phyloP scores from a whole-genome alignment of 1,140 invertebrate species.

The Drosophila sechellia region DNA sequence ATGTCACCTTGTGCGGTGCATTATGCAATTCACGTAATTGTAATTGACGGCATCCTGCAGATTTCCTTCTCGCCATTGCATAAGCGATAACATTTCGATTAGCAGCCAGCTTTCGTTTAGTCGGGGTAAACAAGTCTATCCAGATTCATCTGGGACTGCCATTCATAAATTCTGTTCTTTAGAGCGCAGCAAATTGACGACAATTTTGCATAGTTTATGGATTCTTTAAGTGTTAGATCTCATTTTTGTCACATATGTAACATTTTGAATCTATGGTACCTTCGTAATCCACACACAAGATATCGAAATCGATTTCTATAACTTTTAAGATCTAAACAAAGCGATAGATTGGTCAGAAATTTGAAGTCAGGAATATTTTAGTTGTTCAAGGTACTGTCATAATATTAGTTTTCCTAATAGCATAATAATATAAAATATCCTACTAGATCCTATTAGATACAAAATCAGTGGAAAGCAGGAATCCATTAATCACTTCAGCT shows the following conservation, averaged over 20 bases:
- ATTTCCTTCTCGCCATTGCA: slow-evolving; percentile 30
- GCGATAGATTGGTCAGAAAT: too few species aligned
- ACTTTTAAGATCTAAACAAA: too few species aligned
- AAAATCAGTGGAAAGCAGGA: too few species aligned
- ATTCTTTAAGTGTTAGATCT: slow-evolving; percentile 11
- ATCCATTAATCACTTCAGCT: not conserved
- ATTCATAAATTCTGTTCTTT: slow-evolving; percentile 27
- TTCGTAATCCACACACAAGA: too few species aligned
- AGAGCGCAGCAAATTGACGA: not conserved
- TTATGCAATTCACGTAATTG: slow-evolving; percentile 57
- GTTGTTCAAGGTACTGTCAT: too few species aligned
- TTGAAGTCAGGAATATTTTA: too few species aligned
- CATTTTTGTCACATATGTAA: not conserved
- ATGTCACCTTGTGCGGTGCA: slow-evolving; percentile 55
- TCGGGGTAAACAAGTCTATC: slow-evolving; percentile 18
- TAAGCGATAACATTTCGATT: slow-evolving; percentile 31
- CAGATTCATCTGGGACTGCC: slow-evolving; percentile 5
- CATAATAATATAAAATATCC: too few species aligned
- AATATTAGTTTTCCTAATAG: too few species aligned
- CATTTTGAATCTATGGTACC: not conserved
- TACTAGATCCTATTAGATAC: too few species aligned
- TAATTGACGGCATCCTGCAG: slow-evolving; percentile 73
- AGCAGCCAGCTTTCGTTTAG: slow-evolving; percentile 11
- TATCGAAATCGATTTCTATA: too few species aligned
- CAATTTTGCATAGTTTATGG: too few species aligned